These are phyloP conservation scores for Knipowitschia caucasica DNA, from an alignment of 2,797 vertebrate genomes.

Conservation along the genomic window DNA sequence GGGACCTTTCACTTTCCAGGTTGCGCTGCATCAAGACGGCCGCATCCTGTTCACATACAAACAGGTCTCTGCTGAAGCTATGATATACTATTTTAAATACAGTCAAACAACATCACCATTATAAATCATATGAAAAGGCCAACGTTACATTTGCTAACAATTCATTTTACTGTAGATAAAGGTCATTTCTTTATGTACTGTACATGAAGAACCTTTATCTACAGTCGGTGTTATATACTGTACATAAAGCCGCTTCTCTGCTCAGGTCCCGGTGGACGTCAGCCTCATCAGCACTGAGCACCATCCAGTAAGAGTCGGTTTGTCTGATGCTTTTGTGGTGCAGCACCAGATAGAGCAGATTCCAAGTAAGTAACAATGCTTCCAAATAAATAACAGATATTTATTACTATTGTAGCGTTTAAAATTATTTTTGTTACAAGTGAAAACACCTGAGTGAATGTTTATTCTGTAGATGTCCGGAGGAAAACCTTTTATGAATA, in stretches of 20 bases:
- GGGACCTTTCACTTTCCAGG: conserved; percentile 92
- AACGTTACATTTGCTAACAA: too few relatives aligned
- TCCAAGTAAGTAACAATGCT: conserved; percentile 81
- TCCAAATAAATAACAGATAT: neutral
- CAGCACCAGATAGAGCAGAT: conserved; percentile 92
- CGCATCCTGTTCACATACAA: conserved; percentile 93
- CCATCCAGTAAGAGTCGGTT: conserved; percentile 93
- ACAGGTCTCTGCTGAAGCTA: too few relatives aligned
- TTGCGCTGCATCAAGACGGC: conserved; percentile 85
- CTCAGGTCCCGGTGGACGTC: conserved; percentile 87
- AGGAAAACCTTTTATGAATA: conserved; percentile 97
- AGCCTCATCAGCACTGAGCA: conserved; percentile 84
- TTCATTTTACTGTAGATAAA: too few relatives aligned
- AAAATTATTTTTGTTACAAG: too few relatives aligned
- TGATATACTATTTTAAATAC: too few relatives aligned
- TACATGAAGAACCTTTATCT: too few relatives aligned
- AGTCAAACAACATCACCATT: too few relatives aligned
- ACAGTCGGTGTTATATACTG: too few relatives aligned
- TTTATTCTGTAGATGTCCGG: conserved; percentile 79
- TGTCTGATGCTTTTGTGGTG: conserved; percentile 94
- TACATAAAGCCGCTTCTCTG: conserved; percentile 24
- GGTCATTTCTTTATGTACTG: too few relatives aligned
- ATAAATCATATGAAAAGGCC: too few relatives aligned
- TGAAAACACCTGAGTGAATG: conserved; percentile 5
- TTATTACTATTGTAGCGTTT: too few relatives aligned